Evolutionary conservation across 2,113 vertebrate species (phyloP).

Genomic region (Vombatus ursinus): DNA sequence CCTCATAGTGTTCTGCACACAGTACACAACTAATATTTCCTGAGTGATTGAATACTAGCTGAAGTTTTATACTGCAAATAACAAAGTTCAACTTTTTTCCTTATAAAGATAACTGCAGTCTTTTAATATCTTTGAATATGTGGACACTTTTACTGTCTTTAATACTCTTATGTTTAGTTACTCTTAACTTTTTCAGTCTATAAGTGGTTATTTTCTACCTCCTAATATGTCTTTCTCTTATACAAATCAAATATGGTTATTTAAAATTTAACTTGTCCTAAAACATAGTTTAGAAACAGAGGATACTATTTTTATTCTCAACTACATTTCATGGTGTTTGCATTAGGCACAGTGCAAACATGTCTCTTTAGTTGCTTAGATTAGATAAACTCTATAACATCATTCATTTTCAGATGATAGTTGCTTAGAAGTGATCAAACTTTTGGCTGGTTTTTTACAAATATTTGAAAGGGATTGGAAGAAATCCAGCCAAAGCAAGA

Average conservation of each 20-base stretch:
- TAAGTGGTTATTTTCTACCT: constrained; percentile 60
- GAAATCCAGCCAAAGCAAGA: constrained; percentile 50
- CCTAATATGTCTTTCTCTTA: constrained; percentile 53
- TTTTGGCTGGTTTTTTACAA: constrained; percentile 56
- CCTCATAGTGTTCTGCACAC: background rate
- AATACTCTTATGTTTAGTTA: constrained; percentile 73
- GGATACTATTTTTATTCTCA: background rate
- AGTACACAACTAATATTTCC: background rate
- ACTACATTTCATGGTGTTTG: constrained; percentile 28
- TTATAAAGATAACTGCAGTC: background rate
- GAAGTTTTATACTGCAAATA: background rate
- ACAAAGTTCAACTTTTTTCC: background rate
- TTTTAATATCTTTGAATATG: constrained; percentile 8
- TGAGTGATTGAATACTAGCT: background rate
- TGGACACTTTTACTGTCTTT: constrained; percentile 47
- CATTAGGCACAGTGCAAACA: background rate
- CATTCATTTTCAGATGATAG: constrained; percentile 40
- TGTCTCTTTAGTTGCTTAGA: constrained; percentile 26
- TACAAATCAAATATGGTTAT: constrained; percentile 54
- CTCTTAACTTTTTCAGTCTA: constrained; percentile 59
- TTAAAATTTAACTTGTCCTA: constrained; percentile 12
- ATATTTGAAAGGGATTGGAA: constrained; percentile 52
- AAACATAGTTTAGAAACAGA: background rate
- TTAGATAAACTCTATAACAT: constrained; percentile 17
- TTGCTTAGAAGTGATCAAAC: constrained; percentile 16